Percentiles rank a stretch among this genome's conserved stretches.
These are phyloP conservation scores for Sphaeramia orbicularis DNA, from an alignment of 2,797 vertebrate species.

Conservation along the genomic window DNA sequence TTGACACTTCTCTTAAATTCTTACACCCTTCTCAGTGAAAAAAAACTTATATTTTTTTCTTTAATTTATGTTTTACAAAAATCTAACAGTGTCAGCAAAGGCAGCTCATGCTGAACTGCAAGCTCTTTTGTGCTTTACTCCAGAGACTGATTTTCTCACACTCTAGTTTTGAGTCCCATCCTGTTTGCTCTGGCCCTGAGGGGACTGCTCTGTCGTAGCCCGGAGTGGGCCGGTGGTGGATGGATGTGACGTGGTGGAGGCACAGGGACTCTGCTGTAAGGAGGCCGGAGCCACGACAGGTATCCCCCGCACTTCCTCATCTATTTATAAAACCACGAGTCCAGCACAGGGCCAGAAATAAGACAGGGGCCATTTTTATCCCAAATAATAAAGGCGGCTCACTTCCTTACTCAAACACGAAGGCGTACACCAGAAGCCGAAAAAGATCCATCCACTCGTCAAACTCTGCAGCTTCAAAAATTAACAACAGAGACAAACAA, in stretches of 20 bases:
- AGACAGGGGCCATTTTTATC: conserved; percentile 83
- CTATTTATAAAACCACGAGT: conserved; percentile 85
- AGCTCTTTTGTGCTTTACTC: conserved; percentile 50
- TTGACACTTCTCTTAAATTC: conserved; percentile 31
- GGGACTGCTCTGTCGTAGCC: conserved; percentile 50
- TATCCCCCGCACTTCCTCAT: conserved; percentile 83
- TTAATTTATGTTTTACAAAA: conserved; percentile 28
- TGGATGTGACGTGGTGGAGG: conserved; percentile 75
- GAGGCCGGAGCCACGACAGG: conserved; percentile 77
- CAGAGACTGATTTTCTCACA: conserved; percentile 75
- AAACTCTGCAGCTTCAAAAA: not conserved
- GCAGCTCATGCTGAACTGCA: conserved; percentile 28
- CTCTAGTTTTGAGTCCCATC: conserved; percentile 72
- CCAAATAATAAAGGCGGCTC: conserved; percentile 65
- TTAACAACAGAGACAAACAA: conserved; percentile 30
- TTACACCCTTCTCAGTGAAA: not conserved
- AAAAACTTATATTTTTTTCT: conserved; percentile 17
- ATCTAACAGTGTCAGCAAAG: conserved; percentile 38
- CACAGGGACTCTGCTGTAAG: conserved; percentile 65
- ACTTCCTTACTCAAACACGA: conserved; percentile 20
- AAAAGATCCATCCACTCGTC: conserved; percentile 5
- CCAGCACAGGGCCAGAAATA: conserved; percentile 84
- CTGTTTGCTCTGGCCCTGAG: conserved; percentile 70
- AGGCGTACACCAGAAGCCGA: conserved; percentile 8
- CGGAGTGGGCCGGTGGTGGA: conserved; percentile 56